These are phyloP conservation scores for Zelostemma sp. DNA, from an alignment of 1,140 invertebrate genomes.

Conservation along the genomic window DNA sequence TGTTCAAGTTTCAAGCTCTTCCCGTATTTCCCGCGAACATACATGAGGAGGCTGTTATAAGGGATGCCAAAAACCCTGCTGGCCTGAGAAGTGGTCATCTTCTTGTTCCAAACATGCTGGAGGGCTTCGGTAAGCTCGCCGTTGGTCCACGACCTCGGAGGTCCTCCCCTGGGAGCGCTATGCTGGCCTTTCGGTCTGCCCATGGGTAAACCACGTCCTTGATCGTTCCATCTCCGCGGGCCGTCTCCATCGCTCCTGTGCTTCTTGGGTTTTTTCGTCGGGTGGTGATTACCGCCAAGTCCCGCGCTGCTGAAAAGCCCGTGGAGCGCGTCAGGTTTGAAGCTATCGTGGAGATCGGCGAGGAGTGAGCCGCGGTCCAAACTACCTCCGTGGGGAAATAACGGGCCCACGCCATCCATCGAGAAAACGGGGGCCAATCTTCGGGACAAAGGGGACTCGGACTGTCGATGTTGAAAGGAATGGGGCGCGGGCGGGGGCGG, in stretches of 20 bases:
- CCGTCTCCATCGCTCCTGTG: constrained; percentile 54
- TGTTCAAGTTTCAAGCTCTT: constrained; percentile 90
- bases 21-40: constrained; percentile 92
- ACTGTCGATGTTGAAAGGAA: constrained; percentile 41
- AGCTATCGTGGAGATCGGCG: constrained; percentile 62
- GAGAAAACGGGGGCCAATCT: constrained; percentile 58
- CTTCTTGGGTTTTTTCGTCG: constrained; percentile 54
- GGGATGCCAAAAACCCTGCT: constrained; percentile 91
- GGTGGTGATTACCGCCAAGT: constrained; percentile 41
- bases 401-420: constrained; percentile 57
- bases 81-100: constrained; percentile 94
- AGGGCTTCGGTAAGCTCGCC: constrained; percentile 88
- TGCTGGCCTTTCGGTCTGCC: constrained; percentile 88
- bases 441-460: constrained; percentile 51
- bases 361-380: constrained; percentile 54
- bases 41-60: constrained; percentile 92
- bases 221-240: constrained; percentile 60
- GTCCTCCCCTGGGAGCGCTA: constrained; percentile 87
- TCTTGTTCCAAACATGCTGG: constrained; percentile 93
- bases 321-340: constrained; percentile 63
- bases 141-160: constrained; percentile 91
- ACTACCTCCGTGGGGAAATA: constrained; percentile 58
- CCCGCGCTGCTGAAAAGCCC: constrained; percentile 57
- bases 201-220: constrained; percentile 64
- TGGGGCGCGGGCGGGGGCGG: constrained; percentile 26